These are phyloP conservation scores for Capitella teleta DNA, from an alignment of 1,140 invertebrate genomes.

Conservation along the genomic window DNA sequence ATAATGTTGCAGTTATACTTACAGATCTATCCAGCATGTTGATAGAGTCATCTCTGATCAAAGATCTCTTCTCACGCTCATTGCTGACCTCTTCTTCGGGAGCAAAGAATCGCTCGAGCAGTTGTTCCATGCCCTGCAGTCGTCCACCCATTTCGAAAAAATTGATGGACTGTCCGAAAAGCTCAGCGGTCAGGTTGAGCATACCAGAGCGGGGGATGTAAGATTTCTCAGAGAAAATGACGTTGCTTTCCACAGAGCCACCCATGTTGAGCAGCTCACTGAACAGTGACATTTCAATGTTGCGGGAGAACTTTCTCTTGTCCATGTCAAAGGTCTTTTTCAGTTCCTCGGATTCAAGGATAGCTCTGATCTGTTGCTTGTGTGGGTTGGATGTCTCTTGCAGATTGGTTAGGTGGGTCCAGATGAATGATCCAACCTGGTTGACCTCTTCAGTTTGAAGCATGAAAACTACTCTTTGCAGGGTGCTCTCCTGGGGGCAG, in stretches of 20 bases:
- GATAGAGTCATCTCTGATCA: not conserved
- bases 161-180: slow-evolving; percentile 78
- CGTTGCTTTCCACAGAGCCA: slow-evolving; percentile 27
- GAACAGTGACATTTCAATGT: slow-evolving; percentile 53
- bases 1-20: too few species aligned
- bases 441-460: slow-evolving; percentile 76
- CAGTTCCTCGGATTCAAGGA: slow-evolving; percentile 62
- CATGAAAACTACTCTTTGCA: too few species aligned
- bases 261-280: slow-evolving; percentile 10
- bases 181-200: slow-evolving; percentile 69
- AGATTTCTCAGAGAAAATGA: slow-evolving; percentile 80
- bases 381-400: slow-evolving; percentile 71
- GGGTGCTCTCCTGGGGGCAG: slow-evolving; percentile 76
- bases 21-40: too few species aligned
- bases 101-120: slow-evolving; percentile 74
- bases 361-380: slow-evolving; percentile 66
- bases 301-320: slow-evolving; percentile 72
- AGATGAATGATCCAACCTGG: slow-evolving; percentile 87
- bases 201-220: slow-evolving; percentile 67
- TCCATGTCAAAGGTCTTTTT: slow-evolving; percentile 65
- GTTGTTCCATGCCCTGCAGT: slow-evolving; percentile 71
- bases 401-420: slow-evolving; percentile 78
- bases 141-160: slow-evolving; percentile 71
- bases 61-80: not conserved
- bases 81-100: slow-evolving; percentile 46